These are phyloP conservation scores for Caenorhabditis remanei DNA, from an alignment of 1,140 invertebrate genomes.

Conservation along the genomic window DNA sequence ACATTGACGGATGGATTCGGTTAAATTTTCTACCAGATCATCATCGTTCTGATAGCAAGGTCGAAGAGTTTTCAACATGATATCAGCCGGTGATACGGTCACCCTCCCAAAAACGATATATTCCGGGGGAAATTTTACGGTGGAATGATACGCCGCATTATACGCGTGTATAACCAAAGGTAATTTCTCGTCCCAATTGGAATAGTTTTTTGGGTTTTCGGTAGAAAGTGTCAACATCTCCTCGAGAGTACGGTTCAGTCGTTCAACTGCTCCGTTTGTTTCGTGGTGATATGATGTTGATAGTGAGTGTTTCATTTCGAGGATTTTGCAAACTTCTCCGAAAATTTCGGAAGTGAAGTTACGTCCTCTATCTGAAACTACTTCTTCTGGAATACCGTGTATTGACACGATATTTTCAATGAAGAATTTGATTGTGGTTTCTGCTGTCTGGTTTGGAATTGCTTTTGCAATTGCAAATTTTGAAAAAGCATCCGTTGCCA, in stretches of 20 bases:
- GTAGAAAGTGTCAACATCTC: not conserved
- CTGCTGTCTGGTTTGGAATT: not conserved
- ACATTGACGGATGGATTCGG: not conserved
- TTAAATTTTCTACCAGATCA: not conserved
- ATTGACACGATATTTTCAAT: not conserved
- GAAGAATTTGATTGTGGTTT: slow-evolving; percentile 8
- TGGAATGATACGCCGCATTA: not conserved
- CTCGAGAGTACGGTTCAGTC: not conserved
- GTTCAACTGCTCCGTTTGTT: not conserved
- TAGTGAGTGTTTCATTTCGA: not conserved
- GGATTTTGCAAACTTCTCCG: not conserved
- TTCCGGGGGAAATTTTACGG: not conserved
- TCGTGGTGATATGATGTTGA: not conserved
- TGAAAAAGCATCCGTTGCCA: not conserved
- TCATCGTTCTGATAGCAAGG: not conserved
- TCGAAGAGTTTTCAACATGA: not conserved
- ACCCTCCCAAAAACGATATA: slow-evolving; percentile 4
- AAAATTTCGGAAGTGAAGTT: not conserved
- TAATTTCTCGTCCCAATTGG: not conserved
- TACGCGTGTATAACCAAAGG: not conserved
- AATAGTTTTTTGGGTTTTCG: not conserved
- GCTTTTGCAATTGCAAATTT: slow-evolving; percentile 3
- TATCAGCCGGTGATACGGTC: not conserved
- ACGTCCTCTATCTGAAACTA: not conserved
- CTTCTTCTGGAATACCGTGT: not conserved